phyloP scores from a whole-genome alignment of 2,888 invertebrate species.

The Drosophila parthenogenetica region DNA sequence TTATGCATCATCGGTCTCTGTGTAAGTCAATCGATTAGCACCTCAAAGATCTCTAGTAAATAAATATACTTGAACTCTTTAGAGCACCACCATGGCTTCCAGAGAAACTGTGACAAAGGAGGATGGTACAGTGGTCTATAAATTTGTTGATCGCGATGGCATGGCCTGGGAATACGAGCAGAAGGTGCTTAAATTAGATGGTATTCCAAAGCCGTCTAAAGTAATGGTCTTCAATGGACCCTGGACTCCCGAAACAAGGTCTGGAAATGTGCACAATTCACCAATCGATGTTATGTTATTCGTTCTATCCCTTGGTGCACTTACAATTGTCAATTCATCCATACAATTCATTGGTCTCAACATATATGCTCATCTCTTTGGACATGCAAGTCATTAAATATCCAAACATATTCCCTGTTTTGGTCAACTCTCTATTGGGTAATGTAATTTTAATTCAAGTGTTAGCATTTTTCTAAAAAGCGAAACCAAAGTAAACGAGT shows the following conservation, averaged over 20 bases:
- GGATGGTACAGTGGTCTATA: conserved; percentile 21
- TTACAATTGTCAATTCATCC: conserved; percentile 2
- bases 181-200: neutral
- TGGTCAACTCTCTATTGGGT: conserved; percentile 10
- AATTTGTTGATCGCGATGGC: conserved; percentile 14
- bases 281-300: neutral
- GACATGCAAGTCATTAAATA: conserved; percentile 4
- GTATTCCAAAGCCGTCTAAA: neutral
- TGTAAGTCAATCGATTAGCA: conserved; percentile 17
- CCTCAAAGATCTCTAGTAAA: neutral
- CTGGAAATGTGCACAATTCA: neutral
- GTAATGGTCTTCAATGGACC: conserved; percentile 27
- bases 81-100: neutral
- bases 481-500: conserved; percentile 9
- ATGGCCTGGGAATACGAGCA: conserved; percentile 34
- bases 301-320: neutral
- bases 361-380: conserved; percentile 4
- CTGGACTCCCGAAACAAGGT: conserved; percentile 4
- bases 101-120: neutral
- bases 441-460: conserved; percentile 28
- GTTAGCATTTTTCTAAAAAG: conserved; percentile 18
- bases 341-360: neutral
- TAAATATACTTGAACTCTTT: neutral
- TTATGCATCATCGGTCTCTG: conserved; percentile 14
- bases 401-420: conserved; percentile 6